Base-by-base conservation (phyloP, 2,113 vertebrate genomes). In the Centropus bengalensis region DNA sequence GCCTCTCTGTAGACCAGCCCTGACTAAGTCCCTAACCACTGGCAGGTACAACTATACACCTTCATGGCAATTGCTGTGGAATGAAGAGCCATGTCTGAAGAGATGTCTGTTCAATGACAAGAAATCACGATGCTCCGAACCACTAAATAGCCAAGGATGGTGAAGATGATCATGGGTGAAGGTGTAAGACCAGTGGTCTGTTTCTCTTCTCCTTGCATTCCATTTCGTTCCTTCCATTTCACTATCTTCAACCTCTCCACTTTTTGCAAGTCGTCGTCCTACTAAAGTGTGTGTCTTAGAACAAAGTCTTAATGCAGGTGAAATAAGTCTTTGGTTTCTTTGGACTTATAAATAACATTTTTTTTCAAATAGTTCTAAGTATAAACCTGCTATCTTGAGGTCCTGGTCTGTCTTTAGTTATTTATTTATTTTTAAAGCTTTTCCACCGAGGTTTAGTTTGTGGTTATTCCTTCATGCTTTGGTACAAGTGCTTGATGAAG, bases 271-370 rank as follows among this genome's bases (percentile, higher is more conserved):
- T 98, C 93, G 95, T 98, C 95, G 70, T 98, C 98, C 98, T 97
- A 98, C 98, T 98, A 97, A 98, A 98, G 98, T 97, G 97, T 98
- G 98, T 98, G 98, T 99, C 98, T 98, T 97, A 97, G 95, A 99
- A 98, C 97, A 98, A 98, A 99, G 98, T 98, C 97, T 98, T 96
- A 98, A 98, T 98, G 98, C 98, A 99, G 98, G 98, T 98, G 98
- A 99, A 98, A 98, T 97, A 98, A 98, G 99, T 99, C 99, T 99
- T 99, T 99, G 99, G 99, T 99, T 99, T 98, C 99, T 99, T 99
- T 99, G 99, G 98, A 99, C 98, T 98, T 99, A 99, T 99, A 99
- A 99, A 99, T 99, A 99, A 98, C 98, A 97, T 99, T 97, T 97
- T 95, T 97, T 97, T 97, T 97, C 97, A 98, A 98, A 99, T 98